Percentiles rank a stretch among this genome's conserved stretches.
Evolutionary conservation across 2,797 vertebrate genomes (phyloP).

Genomic region (Sternarchorhynchus goeldii): DNA sequence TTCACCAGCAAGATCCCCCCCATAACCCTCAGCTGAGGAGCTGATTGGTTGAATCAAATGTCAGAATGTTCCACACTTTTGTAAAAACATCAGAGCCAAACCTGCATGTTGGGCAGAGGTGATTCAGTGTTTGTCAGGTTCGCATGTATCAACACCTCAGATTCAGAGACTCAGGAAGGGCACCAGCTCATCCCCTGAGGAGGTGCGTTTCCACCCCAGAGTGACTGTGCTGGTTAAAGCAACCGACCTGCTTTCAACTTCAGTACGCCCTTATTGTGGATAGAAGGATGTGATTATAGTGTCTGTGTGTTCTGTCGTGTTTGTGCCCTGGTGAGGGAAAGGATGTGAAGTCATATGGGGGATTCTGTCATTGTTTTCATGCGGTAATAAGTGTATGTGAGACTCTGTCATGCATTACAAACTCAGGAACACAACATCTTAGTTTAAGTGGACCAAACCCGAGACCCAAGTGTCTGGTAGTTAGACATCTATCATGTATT

Average conservation of each 20-base stretch:
- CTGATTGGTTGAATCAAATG: constrained; percentile 30
- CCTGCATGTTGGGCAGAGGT: constrained; percentile 51
- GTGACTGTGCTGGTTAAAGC: constrained; percentile 17
- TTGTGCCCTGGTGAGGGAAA: constrained; percentile 31
- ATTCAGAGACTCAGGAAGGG: constrained; percentile 20
- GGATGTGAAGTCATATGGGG: constrained; percentile 30
- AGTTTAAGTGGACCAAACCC: constrained; percentile 6
- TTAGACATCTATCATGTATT: constrained; percentile 11
- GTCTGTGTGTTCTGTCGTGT: constrained; percentile 22
- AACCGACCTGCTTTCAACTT: constrained; percentile 29
- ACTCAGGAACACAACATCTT: constrained; percentile 1
- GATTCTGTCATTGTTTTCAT: background rate
- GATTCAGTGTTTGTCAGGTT: constrained; percentile 66
- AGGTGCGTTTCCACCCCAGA: too few relatives aligned
- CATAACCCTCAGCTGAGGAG: constrained; percentile 49
- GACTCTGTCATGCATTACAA: constrained; percentile 21
- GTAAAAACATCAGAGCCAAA: constrained; percentile 64
- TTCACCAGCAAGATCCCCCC: background rate
- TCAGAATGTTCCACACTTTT: constrained; percentile 56
- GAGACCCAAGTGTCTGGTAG: background rate
- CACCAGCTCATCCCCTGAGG: background rate
- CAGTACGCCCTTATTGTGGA: constrained; percentile 44
- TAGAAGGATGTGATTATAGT: constrained; percentile 38
- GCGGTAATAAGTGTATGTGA: too few relatives aligned
- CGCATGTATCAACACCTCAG: constrained; percentile 68